phyloP scores from a whole-genome alignment of 2,113 vertebrate species.

The Colius striatus region DNA sequence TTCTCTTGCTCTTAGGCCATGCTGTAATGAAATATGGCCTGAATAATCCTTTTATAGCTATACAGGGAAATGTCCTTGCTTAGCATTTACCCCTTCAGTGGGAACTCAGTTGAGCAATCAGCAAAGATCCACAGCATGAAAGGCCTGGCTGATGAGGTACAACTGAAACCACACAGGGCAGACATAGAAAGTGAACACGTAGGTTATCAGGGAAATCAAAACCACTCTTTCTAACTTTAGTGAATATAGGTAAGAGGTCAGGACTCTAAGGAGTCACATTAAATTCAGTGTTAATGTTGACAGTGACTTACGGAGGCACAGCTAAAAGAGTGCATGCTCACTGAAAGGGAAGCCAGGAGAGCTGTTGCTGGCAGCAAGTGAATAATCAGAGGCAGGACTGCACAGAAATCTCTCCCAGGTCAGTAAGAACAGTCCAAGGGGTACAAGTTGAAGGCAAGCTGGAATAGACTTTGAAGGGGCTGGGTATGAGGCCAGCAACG shows the following conservation, averaged over 20 bases:
- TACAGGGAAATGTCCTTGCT: neutral
- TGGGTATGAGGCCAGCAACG: neutral
- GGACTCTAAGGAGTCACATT: neutral
- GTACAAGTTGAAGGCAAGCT: neutral
- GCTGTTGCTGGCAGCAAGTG: neutral
- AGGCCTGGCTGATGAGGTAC: neutral
- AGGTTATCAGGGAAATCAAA: neutral
- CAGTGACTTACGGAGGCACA: neutral
- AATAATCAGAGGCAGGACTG: neutral
- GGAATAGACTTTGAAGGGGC: neutral
- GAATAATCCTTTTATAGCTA: neutral
- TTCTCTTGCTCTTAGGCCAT: slow-evolving; percentile 4
- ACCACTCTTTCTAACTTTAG: neutral
- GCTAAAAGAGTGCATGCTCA: neutral
- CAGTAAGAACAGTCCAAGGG: neutral
- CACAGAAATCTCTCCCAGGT: neutral
- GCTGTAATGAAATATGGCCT: slow-evolving; percentile 2
- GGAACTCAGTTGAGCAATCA: neutral
- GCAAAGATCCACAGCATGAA: neutral
- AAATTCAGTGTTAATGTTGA: neutral
- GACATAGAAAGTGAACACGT: neutral
- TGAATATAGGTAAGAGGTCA: neutral
- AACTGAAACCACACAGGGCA: neutral
- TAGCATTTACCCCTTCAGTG: neutral
- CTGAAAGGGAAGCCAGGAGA: neutral